Evolutionary conservation across 2,113 vertebrate genomes (phyloP).

Genomic region (Glareola pratincola): DNA sequence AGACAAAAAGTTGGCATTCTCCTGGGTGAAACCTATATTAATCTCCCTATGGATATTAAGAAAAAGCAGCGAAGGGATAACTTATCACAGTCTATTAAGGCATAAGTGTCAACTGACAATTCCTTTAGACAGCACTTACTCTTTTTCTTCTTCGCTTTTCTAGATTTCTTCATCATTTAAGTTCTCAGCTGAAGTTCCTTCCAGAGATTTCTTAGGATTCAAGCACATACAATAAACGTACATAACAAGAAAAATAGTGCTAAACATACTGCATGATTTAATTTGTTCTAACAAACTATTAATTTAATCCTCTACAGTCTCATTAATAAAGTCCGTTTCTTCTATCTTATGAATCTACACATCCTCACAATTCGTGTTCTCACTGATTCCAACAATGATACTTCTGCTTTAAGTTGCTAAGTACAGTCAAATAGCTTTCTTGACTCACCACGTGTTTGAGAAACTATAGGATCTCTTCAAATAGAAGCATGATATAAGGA

Average conservation of each 20-base stretch:
- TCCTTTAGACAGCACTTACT: background rate
- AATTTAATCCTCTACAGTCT: background rate
- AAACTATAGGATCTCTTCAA: background rate
- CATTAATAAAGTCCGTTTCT: background rate
- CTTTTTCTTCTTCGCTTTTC: background rate
- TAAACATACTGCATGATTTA: background rate
- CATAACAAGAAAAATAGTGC: background rate
- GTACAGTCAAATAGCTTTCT: background rate
- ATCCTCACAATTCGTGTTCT: background rate
- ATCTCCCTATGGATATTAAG: background rate
- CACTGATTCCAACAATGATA: background rate
- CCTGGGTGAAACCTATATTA: background rate
- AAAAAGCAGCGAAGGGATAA: background rate
- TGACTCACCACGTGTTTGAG: background rate
- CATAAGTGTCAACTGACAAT: rapidly evolving
- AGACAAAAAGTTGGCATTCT: background rate
- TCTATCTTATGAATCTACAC: background rate
- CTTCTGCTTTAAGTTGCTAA: background rate
- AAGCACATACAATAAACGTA: background rate
- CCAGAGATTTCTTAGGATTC: background rate
- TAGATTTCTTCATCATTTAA: background rate
- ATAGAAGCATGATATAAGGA: background rate
- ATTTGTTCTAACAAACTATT: background rate
- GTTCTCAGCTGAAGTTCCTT: background rate
- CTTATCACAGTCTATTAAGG: background rate